phyloP scores from a whole-genome alignment of 2,888 invertebrate species.

The Creontiades dilutus region DNA sequence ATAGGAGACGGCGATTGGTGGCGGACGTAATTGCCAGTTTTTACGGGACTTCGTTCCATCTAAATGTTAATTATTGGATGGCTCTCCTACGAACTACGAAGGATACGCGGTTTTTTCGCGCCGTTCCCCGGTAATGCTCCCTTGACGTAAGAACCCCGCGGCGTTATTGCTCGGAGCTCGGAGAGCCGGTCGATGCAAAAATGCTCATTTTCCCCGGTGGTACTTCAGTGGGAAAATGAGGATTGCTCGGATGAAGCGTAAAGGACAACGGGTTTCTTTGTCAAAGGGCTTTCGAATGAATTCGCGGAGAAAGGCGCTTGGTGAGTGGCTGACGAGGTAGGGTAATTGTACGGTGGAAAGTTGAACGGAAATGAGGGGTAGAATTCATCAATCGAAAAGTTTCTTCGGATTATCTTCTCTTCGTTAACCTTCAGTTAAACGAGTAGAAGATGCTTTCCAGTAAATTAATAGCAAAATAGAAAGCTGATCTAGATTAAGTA shows the following conservation, averaged over 20 bases:
- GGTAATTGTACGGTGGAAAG: too few species aligned
- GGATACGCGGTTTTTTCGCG: conserved; percentile 13
- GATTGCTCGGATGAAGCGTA: not conserved
- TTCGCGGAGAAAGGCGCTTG: not conserved
- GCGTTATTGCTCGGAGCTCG: not conserved
- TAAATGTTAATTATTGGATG: conserved; percentile 20
- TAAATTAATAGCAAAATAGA: too few species aligned
- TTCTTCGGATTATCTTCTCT: too few species aligned
- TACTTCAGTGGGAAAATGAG: not conserved
- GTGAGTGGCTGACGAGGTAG: too few species aligned
- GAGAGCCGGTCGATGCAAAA: conserved; percentile 1
- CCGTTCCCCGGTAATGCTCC: not conserved
- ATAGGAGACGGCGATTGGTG: conserved; percentile 3
- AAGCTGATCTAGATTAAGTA: too few species aligned
- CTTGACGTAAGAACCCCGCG: not conserved
- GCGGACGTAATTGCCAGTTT: conserved; percentile 5
- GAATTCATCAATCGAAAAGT: too few species aligned
- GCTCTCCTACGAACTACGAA: not conserved
- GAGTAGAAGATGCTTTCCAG: too few species aligned
- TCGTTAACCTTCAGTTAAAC: too few species aligned
- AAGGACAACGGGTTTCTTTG: not conserved
- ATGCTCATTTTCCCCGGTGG: not conserved
- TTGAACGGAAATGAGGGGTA: too few species aligned
- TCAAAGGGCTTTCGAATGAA: not conserved
- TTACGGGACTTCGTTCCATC: conserved; percentile 19